Percentiles rank a stretch among this genome's conserved stretches.
Evolutionary conservation across 1,140 invertebrate genomes (phyloP).

Genomic region (Drosophila trapezifrons): DNA sequence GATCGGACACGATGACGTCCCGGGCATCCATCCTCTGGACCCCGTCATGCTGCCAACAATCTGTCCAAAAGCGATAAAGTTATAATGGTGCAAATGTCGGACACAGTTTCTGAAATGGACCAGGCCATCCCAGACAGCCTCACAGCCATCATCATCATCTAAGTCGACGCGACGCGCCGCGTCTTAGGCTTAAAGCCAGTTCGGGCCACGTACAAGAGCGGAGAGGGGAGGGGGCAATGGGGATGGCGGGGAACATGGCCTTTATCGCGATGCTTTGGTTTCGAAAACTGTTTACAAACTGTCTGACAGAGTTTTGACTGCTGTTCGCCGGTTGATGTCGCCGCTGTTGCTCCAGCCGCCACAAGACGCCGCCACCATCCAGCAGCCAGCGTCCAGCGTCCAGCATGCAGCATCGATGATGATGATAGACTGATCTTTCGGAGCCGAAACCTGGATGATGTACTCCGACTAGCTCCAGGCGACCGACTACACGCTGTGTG

Average conservation of each 20-base stretch:
- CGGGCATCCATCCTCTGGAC: conserved; percentile 17
- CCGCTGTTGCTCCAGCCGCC: conserved; percentile 42
- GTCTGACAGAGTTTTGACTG: conserved; percentile 81
- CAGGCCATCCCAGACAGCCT: conserved; percentile 15
- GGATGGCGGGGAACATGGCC: conserved; percentile 15
- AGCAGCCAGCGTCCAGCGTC: conserved; percentile 6
- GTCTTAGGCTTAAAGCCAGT: conserved; percentile 68
- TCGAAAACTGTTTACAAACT: conserved; percentile 82
- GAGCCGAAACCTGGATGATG: conserved; percentile 50
- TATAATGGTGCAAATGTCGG: conserved; percentile 82
- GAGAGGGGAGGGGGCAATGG: neutral
- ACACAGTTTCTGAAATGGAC: conserved; percentile 76
- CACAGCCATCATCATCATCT: conserved; percentile 55
- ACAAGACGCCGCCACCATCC: conserved; percentile 11
- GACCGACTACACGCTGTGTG: conserved; percentile 65
- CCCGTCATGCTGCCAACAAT: conserved; percentile 73
- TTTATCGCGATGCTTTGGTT: conserved; percentile 69
- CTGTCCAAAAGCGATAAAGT: conserved; percentile 83
- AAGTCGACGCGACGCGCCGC: conserved; percentile 53
- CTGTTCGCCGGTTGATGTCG: conserved; percentile 72
- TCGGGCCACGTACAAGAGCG: neutral
- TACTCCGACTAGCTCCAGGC: conserved; percentile 61
- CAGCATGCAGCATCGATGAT: conserved; percentile 29
- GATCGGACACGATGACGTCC: conserved; percentile 40
- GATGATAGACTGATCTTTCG: conserved; percentile 76